Conservation (phyloP, 2,113 vertebrate species). For the Haemorhous mexicanus region DNA sequence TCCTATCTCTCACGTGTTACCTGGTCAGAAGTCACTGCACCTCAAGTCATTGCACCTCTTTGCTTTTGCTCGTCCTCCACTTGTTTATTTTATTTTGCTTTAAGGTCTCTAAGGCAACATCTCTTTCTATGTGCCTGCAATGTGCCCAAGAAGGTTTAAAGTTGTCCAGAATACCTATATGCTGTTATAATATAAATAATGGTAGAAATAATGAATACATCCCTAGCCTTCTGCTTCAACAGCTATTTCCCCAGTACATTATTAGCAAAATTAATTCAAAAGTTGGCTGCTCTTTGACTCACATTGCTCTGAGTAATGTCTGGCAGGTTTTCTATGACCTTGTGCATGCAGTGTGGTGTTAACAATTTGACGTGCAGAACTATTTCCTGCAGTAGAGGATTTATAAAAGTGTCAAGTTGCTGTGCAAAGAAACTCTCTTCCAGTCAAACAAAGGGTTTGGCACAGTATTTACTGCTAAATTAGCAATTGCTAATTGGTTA, state of each 20-base stretch:
- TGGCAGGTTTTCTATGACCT: background rate
- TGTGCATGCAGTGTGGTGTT: background rate
- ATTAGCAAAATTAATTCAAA: slow-evolving; percentile 26
- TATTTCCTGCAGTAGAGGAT: background rate
- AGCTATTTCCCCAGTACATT: background rate
- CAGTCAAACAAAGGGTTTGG: background rate
- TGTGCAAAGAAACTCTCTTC: background rate
- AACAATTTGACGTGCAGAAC: background rate
- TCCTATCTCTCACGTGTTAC: background rate
- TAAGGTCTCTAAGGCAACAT: background rate
- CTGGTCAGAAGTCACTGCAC: background rate
- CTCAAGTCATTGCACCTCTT: background rate
- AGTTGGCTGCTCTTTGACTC: background rate
- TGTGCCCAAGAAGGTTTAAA: background rate
- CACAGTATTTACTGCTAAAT: background rate
- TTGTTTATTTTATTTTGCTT: background rate
- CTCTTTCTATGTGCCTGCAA: background rate
- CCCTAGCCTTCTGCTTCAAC: background rate
- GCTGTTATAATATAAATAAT: background rate
- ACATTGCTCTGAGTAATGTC: background rate
- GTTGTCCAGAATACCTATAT: background rate
- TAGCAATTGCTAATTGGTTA: background rate
- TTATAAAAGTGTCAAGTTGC: background rate
- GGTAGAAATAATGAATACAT: background rate
- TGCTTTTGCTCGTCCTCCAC: background rate